Percentiles rank a stretch among this genome's conserved stretches.
Conservation (phyloP, 2,797 vertebrate genomes). For the Labeo calbasu region DNA sequence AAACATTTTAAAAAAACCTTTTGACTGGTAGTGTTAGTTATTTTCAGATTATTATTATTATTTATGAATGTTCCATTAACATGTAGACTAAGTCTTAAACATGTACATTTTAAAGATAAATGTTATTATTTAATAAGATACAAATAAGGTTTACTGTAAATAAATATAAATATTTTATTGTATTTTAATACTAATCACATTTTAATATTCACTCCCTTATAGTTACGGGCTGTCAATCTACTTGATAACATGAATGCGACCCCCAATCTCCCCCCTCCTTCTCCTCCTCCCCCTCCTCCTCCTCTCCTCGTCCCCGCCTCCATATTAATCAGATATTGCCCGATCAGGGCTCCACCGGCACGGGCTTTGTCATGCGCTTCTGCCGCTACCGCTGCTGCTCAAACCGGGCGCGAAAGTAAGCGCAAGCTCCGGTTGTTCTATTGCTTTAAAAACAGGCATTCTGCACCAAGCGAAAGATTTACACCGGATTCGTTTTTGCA, state of each 20-base stretch:
- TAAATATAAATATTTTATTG: neutral
- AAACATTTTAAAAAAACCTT: too few species aligned
- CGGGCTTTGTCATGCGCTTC: conserved; percentile 78
- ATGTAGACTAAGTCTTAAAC: too few species aligned
- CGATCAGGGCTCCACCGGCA: conserved; percentile 77
- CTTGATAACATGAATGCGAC: conserved; percentile 77
- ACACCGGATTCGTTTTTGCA: neutral
- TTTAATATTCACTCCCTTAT: neutral
- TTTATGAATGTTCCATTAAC: too few species aligned
- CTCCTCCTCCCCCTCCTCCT: conserved; percentile 53
- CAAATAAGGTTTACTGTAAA: neutral
- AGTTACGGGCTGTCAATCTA: conserved; percentile 75
- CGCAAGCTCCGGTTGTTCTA: neutral
- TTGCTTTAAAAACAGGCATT: neutral
- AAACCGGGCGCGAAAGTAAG: conserved; percentile 25
- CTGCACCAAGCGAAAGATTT: neutral
- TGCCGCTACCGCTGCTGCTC: conserved; percentile 25
- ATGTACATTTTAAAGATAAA: neutral
- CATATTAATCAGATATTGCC: conserved; percentile 88
- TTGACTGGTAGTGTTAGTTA: too few species aligned
- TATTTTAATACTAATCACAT: neutral
- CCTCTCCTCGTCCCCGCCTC: conserved; percentile 56
- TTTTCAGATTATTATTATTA: too few species aligned
- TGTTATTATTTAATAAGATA: neutral
- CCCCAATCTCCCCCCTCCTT: conserved; percentile 51